Conservation (phyloP, 2,888 invertebrate species). For the Amiota mariae region DNA sequence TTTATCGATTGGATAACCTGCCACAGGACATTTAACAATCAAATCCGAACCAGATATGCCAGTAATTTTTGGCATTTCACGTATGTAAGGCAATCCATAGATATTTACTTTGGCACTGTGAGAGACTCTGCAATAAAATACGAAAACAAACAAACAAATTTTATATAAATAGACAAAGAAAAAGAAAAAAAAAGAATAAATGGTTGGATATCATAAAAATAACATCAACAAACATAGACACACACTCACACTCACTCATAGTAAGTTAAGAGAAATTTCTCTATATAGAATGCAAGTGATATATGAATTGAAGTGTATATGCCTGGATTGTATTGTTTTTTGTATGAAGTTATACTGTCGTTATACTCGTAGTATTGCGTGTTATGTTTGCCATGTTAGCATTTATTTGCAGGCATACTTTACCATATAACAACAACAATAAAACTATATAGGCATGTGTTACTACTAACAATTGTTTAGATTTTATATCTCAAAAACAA, state of each 20-base stretch:
- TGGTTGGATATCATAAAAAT: conserved; percentile 28
- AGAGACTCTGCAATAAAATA: conserved; percentile 74
- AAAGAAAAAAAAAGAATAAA: conserved; percentile 46
- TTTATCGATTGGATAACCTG: conserved; percentile 90
- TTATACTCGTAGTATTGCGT: background rate
- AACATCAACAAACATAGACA: too few relatives aligned
- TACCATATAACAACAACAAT: conserved; percentile 39
- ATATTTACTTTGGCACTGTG: conserved; percentile 91
- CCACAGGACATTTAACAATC: conserved; percentile 90
- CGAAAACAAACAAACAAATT: conserved; percentile 23
- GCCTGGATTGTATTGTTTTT: too few relatives aligned
- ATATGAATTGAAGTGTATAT: too few relatives aligned
- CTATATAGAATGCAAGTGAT: too few relatives aligned
- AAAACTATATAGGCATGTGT: conserved; percentile 35
- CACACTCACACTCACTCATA: too few relatives aligned
- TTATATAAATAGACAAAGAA: background rate
- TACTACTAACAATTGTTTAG: conserved; percentile 64
- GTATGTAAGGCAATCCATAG: conserved; percentile 88
- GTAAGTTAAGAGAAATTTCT: too few relatives aligned
- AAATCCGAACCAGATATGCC: conserved; percentile 89
- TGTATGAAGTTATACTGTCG: too few relatives aligned
- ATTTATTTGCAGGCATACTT: conserved; percentile 35
- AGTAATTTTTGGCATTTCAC: conserved; percentile 90
- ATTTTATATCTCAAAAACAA: conserved; percentile 61
- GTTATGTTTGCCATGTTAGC: conserved; percentile 19